Percentiles rank a stretch among this genome's conserved stretches.
Conservation (phyloP, 1,140 invertebrate genomes). For the Chironomus striatipennis region DNA sequence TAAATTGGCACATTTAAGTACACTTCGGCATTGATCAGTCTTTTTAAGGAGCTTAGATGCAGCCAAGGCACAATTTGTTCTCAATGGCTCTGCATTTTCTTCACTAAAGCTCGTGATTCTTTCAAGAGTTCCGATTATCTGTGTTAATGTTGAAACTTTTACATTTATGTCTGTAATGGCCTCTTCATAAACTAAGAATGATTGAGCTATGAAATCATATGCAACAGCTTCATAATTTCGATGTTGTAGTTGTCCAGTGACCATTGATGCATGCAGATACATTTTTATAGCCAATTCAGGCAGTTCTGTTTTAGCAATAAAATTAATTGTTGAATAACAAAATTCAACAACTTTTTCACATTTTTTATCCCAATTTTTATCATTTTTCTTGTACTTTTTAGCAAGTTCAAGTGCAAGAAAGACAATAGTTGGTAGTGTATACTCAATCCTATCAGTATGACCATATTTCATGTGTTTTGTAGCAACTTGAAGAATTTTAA, state of each 20-base stretch:
- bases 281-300: conserved; percentile 87
- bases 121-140: conserved; percentile 93
- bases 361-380: conserved; percentile 97
- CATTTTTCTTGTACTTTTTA: conserved; percentile 74
- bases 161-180: conserved; percentile 97
- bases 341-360: conserved; percentile 98
- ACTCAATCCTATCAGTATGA: conserved; percentile 77
- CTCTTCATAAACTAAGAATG: conserved; percentile 96
- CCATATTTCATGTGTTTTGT: conserved; percentile 84
- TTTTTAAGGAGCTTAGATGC: conserved; percentile 95
- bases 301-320: conserved; percentile 86
- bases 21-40: conserved; percentile 90
- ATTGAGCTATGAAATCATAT: conserved; percentile 98
- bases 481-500: conserved; percentile 78
- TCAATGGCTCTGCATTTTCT: conserved; percentile 93
- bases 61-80: conserved; percentile 88
- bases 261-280: conserved; percentile 90
- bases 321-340: conserved; percentile 89
- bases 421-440: conserved; percentile 91
- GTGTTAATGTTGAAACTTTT: conserved; percentile 88
- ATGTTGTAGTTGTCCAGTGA: conserved; percentile 85
- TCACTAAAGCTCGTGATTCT: conserved; percentile 89
- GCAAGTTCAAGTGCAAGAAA: conserved; percentile 91
- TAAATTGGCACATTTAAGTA: conserved; percentile 84
- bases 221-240: conserved; percentile 93